Evolutionary conservation across 2,888 invertebrate genomes (phyloP).

Genomic region (Microctonus aethiopoides): DNA sequence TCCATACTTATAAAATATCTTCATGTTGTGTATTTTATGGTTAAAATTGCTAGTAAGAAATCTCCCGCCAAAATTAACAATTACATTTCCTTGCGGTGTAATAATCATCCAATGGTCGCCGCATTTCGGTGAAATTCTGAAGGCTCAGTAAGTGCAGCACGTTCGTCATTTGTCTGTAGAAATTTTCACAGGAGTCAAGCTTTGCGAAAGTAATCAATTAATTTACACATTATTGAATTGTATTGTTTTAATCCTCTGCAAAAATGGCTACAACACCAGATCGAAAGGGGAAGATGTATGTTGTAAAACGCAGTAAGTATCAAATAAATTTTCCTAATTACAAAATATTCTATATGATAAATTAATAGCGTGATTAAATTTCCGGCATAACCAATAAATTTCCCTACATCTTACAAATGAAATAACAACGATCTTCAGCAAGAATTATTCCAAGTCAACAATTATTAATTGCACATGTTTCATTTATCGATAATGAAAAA

Average conservation of each 20-base stretch:
- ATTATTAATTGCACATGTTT: not conserved
- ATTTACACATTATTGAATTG: not conserved
- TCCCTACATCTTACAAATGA: too few relatives aligned
- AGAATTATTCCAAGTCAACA: not conserved
- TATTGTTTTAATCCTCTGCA: not conserved
- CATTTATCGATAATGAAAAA: conserved; percentile 9
- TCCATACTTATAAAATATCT: too few relatives aligned
- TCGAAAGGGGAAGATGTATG: conserved; percentile 64
- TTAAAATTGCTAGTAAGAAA: too few relatives aligned
- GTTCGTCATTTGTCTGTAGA: not conserved
- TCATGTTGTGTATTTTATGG: not conserved
- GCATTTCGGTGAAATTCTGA: too few relatives aligned
- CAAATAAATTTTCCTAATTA: not conserved
- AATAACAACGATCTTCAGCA: not conserved
- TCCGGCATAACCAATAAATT: too few relatives aligned
- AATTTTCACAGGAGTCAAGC: not conserved
- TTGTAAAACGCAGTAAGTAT: conserved; percentile 68
- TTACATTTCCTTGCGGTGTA: not conserved
- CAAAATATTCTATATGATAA: not conserved
- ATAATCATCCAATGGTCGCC: too few relatives aligned
- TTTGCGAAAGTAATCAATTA: too few relatives aligned
- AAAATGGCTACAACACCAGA: conserved; percentile 4
- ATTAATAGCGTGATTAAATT: not conserved
- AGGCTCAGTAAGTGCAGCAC: too few relatives aligned
- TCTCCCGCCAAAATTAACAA: not conserved